Percentiles rank a stretch among this genome's conserved stretches.
These are phyloP conservation scores for Bombus waltoni DNA, from an alignment of 1,140 invertebrate species.

Conservation along the genomic window DNA sequence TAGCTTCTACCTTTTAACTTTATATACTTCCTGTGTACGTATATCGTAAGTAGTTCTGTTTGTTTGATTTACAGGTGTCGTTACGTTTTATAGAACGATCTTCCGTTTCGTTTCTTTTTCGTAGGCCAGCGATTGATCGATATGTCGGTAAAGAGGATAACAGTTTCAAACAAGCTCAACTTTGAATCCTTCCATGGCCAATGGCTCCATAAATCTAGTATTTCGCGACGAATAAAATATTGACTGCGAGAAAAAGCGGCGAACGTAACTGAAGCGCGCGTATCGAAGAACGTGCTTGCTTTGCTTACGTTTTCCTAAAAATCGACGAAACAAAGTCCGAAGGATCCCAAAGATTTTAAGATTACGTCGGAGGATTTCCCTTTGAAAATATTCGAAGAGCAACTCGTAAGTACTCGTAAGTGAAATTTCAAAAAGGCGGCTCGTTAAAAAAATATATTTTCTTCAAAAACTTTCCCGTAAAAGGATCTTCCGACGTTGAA, in stretches of 20 bases:
- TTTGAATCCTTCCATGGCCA: neutral
- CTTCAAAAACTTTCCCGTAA: neutral
- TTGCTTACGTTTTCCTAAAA: neutral
- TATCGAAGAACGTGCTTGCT: neutral
- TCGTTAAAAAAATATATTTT: neutral
- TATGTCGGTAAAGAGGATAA: neutral
- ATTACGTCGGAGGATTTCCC: neutral
- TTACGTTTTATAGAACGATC: neutral
- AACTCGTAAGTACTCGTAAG: no score
- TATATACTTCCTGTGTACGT: neutral
- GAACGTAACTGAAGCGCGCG: neutral
- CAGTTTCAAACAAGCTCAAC: neutral
- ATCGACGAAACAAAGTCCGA: neutral
- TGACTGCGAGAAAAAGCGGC: neutral
- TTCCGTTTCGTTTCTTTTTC: no score
- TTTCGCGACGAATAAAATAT: conserved; percentile 7
- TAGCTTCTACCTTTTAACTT: neutral
- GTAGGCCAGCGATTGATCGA: neutral
- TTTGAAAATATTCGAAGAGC: neutral
- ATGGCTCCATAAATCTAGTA: neutral
- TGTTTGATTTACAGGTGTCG: neutral
- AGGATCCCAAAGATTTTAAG: neutral
- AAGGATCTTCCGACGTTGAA: no score
- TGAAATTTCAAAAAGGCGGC: no score
- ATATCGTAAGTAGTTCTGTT: neutral